Base-by-base conservation (phyloP, 2,888 invertebrate species). In the Seira ritae region DNA sequence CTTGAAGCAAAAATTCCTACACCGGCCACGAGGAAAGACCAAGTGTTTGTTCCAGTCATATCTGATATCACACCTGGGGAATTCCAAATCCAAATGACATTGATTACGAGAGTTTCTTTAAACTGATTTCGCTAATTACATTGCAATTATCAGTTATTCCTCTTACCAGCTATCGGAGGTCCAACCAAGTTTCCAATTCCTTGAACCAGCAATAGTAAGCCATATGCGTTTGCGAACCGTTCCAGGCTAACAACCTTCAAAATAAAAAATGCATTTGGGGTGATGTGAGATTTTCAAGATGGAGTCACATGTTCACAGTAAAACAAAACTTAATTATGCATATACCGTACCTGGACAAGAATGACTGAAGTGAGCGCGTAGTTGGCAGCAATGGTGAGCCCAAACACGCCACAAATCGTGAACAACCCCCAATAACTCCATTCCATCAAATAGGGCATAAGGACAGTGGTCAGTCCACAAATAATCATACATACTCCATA, bases 351-450 rank as follows among this genome's bases (percentile, higher is more conserved):
- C 90, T 97, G 95, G 80, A 97, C 96, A 80, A 97, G 93, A 86
- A 98, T 96, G 89, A 97, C 96, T 90, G 96, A 96, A 22, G 97
- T 96, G 60, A 98, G 93, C 1, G 96, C 95, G 92, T 97, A 98
- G 92, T 97, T 97, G 81, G 97, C 97, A 24, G 97, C 96, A 89
- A 97, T 96, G 91, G 95, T 95, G 87, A 97, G 94, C 0, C 97
- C 97, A 92, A 96, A 98, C 31, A 94, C 93, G n/a, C 95, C 96
- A 23, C 95, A 92, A 0, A 94, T 92, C 0, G 93, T 90, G 77
- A 94, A 94, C 65, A 96, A 91, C 3, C 92, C 91, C 74, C 91
- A 90, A 91, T 85, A 89, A 65, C 82, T 86, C 84, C 79, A 75
- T 15, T 85, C 81, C 84, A 88, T 85, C 17, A 85, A 74, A 19